Evolutionary conservation across 2,888 invertebrate species (phyloP).

Genomic region (Drosophila picticornis): DNA sequence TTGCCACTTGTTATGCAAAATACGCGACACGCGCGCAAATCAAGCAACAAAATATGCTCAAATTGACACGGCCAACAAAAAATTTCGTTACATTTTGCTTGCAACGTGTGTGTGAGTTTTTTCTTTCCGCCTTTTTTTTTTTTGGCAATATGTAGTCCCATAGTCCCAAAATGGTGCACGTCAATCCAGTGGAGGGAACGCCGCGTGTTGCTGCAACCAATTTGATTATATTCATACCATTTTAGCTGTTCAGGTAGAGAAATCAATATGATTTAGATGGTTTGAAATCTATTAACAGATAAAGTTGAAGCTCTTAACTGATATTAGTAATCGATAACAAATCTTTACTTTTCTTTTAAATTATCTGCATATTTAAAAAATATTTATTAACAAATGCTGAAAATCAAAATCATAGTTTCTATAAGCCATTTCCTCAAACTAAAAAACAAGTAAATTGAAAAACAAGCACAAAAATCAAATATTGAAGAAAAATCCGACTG

Average conservation of each 20-base stretch:
- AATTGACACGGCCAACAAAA: conserved; percentile 50
- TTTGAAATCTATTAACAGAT: not conserved
- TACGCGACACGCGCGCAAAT: conserved; percentile 70
- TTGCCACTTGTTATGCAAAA: conserved; percentile 76
- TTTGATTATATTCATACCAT: conserved; percentile 21
- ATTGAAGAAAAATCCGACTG: not conserved
- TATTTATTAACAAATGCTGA: not conserved
- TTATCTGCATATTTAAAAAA: not conserved
- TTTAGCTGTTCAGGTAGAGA: not conserved
- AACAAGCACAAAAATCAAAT: not conserved
- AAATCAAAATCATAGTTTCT: not conserved
- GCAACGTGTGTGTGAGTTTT: conserved; percentile 1
- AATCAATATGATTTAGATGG: not conserved
- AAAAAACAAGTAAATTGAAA: not conserved
- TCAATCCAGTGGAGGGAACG: not conserved
- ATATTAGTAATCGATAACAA: not conserved
- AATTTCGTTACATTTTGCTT: conserved; percentile 28
- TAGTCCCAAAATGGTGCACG: conserved; percentile 22
- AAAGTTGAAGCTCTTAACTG: not conserved
- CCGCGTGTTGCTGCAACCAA: conserved; percentile 7
- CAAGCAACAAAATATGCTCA: conserved; percentile 63
- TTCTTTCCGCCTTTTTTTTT: not conserved
- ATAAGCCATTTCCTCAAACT: not conserved
- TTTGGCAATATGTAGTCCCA: conserved; percentile 8
- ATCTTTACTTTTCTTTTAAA: not conserved